Conservation (phyloP, 2,113 vertebrate species). For the Tympanuchus pallidicinctus region DNA sequence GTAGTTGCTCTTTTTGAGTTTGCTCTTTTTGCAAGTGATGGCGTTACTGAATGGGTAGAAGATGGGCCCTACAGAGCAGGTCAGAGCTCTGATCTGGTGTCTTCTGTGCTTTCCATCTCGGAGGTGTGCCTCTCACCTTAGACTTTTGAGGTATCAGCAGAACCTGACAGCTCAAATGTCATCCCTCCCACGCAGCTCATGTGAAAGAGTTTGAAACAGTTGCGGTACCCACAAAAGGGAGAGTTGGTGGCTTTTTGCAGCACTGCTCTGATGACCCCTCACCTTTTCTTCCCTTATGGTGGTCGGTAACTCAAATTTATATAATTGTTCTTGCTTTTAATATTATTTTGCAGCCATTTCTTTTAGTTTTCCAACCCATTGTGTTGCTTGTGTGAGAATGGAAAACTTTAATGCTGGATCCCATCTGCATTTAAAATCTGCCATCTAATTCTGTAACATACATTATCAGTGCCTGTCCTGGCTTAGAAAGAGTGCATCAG, state of each 20-base stretch:
- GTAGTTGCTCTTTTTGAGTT: rapidly evolving
- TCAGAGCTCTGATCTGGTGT: not conserved
- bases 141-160: not conserved
- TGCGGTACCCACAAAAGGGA: not conserved
- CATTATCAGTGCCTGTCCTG: not conserved
- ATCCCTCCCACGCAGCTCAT: not conserved
- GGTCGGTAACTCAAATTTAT: not conserved
- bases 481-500: not conserved
- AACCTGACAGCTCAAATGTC: not conserved
- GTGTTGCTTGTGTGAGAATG: not conserved
- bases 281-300: not conserved
- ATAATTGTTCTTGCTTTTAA: not conserved
- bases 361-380: not conserved
- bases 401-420: not conserved
- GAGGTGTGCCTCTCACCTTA: too few species aligned
- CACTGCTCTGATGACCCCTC: not conserved
- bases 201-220: not conserved
- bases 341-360: not conserved
- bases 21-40: not conserved
- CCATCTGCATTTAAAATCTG: not conserved
- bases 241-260: not conserved
- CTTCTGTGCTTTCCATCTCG: not conserved
- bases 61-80: not conserved
- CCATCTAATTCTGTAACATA: not conserved
- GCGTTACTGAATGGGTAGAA: rapidly evolving